Base-by-base conservation (phyloP, 2,113 vertebrate species). In the Chrysochloris asiatica region DNA sequence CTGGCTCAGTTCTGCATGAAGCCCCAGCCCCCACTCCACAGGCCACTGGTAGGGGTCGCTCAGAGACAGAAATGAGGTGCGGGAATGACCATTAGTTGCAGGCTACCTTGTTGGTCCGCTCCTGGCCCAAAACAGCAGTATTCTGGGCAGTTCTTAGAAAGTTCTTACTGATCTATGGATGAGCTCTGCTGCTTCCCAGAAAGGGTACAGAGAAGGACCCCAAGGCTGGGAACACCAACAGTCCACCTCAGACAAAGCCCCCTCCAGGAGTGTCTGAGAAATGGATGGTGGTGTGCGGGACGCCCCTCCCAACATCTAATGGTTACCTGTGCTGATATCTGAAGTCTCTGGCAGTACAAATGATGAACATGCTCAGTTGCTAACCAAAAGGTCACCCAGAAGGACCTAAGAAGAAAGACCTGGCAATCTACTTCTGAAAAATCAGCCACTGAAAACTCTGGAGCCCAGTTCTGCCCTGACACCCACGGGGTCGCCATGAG, bases 211-310 rank as follows among this genome's bases (percentile, higher is more conserved):
- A 11, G 67, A 61, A 41, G 41, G 47, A 24, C 21, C 21, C 38
- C 22, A n/a, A n/a, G 95, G 22, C 72, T 33, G 43, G 63, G 26
- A 30, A 12, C 21, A 14, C 3, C 0, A 2, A n/a, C 50, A 1
- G 0, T 26, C n/a, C 71, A 73, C 33, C 33, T 2, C 0, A 8
- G 48, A 50, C 41, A 79, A 30, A 22, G n/a, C 56, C 10, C 9
- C 8, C 67, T 22, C 30, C 0, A 6, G 47, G n/a, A 41, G 28
- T 2, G 11, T 41, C 61, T 4, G 43, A 54, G 72, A 50, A 26
- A 0, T 8, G 13, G 69, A 22, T n/a, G n/a, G n/a, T n/a, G n/a
- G n/a, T n/a, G 0, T 14, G 3, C 28, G 10, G 54, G 52, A 11
- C 2, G 0, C 36, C 69, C 33, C 14, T 26, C 33, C 36, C 36